phyloP scores from a whole-genome alignment of 2,797 vertebrate species.

The Chelidonichthys spinosus region DNA sequence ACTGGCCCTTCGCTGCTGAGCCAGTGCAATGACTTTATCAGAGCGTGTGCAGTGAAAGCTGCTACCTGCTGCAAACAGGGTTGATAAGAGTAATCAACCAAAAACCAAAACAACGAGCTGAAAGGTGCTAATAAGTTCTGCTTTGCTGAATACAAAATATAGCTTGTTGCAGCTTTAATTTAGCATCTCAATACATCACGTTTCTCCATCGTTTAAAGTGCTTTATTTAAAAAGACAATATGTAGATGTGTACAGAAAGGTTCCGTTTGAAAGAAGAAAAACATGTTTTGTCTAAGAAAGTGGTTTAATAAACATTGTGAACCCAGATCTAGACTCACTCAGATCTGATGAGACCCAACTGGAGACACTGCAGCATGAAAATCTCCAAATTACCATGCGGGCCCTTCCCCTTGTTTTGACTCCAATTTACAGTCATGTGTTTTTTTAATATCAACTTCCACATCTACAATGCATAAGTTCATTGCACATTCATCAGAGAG shows the following conservation, averaged over 20 bases:
- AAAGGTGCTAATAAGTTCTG: not conserved
- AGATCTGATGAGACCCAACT: constrained; percentile 39
- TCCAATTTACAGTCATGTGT: constrained; percentile 51
- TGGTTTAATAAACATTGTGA: not conserved
- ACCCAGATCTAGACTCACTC: constrained; percentile 37
- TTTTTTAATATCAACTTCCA: constrained; percentile 52
- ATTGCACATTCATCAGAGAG: constrained; percentile 54
- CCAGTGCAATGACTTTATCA: not conserved
- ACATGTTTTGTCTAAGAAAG: not conserved
- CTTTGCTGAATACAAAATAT: not conserved
- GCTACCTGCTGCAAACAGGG: not conserved
- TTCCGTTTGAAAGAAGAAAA: not conserved
- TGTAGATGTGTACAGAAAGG: not conserved
- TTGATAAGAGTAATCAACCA: not conserved
- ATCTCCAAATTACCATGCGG: constrained; percentile 48
- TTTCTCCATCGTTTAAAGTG: not conserved
- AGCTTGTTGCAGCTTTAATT: not conserved
- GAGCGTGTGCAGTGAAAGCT: not conserved
- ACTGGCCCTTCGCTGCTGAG: not conserved
- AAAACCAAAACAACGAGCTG: not conserved
- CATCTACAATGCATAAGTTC: constrained; percentile 63
- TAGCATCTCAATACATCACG: not conserved
- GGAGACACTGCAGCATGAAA: constrained; percentile 47
- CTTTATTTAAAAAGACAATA: not conserved
- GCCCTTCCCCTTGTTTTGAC: constrained; percentile 36